Evolutionary conservation across 2,797 vertebrate genomes (phyloP).

Genomic region (Loriculus beryllinus): DNA sequence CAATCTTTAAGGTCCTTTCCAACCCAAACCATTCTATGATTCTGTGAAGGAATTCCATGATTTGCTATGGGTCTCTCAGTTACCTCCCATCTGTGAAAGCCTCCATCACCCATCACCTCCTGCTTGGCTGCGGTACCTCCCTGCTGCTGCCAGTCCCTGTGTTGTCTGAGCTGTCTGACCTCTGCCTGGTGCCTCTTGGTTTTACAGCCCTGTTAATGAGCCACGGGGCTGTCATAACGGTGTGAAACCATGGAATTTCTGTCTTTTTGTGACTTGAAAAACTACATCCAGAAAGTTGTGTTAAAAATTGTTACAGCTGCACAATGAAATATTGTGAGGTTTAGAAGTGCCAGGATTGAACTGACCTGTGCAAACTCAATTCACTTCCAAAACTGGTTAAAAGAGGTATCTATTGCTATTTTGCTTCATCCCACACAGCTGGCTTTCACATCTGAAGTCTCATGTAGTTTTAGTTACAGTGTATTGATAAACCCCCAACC

Average conservation of each 20-base stretch:
- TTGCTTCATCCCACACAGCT: not conserved
- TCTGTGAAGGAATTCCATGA: not conserved
- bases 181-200: not conserved
- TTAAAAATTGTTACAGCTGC: not conserved
- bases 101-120: not conserved
- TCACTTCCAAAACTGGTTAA: not conserved
- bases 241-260: not conserved
- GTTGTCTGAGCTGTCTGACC: not conserved
- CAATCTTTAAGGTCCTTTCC: not conserved
- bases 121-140: not conserved
- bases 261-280: not conserved
- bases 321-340: not conserved
- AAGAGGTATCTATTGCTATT: not conserved
- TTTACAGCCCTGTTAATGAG: not conserved
- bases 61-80: not conserved
- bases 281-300: not conserved
- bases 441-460: not conserved
- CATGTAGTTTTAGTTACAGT: not conserved
- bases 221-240: accelerated
- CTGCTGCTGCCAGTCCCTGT: not conserved
- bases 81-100: not conserved
- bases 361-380: not conserved
- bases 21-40: not conserved
- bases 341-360: not conserved
- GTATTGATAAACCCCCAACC: not conserved